These are phyloP conservation scores for Bombylius discolor DNA, from an alignment of 2,888 invertebrate species.

Conservation along the genomic window DNA sequence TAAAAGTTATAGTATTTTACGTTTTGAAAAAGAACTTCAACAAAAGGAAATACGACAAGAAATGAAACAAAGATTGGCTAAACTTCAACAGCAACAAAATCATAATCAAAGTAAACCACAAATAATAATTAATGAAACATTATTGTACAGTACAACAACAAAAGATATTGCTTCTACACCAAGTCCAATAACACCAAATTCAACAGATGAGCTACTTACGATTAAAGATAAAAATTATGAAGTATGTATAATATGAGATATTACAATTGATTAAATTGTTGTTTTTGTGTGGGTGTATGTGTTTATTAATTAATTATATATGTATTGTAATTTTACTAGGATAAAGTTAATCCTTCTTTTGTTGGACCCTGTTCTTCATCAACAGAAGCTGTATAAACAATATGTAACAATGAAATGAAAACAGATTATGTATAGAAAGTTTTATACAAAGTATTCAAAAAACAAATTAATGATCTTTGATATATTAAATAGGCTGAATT, in stretches of 20 bases:
- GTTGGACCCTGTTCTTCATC: too few relatives aligned
- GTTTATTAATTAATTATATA: too few relatives aligned
- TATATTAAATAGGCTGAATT: too few relatives aligned
- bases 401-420: too few relatives aligned
- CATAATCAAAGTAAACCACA: slow-evolving; percentile 42
- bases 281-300: too few relatives aligned
- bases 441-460: too few relatives aligned
- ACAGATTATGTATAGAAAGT: too few relatives aligned
- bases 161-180: slow-evolving; percentile 44
- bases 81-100: slow-evolving; percentile 45
- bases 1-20: slow-evolving; percentile 66
- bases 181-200: slow-evolving; percentile 68
- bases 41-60: slow-evolving; percentile 66
- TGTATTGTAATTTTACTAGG: too few relatives aligned
- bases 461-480: too few relatives aligned
- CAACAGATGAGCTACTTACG: slow-evolving; percentile 70
- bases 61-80: slow-evolving; percentile 62
- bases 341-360: too few relatives aligned
- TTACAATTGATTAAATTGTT: too few relatives aligned
- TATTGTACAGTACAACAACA: slow-evolving; percentile 19
- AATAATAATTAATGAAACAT: slow-evolving; percentile 38
- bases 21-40: slow-evolving; percentile 68
- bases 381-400: too few relatives aligned
- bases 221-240: slow-evolving; percentile 69
- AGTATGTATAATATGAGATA: slow-evolving; percentile 32